phyloP scores from a whole-genome alignment of 2,797 vertebrate species.

The Schizopygopsis malacanthus region DNA sequence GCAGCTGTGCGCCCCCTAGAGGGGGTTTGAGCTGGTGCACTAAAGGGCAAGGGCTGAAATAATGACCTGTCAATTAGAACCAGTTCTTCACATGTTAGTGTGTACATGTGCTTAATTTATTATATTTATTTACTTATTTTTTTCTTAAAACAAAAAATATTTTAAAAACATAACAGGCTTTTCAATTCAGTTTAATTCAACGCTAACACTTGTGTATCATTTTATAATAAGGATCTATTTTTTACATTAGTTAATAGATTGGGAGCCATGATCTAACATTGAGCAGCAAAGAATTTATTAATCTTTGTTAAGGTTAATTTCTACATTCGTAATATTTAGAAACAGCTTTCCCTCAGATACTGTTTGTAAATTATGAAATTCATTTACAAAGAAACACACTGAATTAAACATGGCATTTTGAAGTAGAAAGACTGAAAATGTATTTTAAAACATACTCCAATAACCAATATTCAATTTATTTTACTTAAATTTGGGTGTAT shows the following conservation, averaged over 20 bases:
- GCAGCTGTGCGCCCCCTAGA: constrained; percentile 47
- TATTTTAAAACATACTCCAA: not conserved
- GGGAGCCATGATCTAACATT: not conserved
- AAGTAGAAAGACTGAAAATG: not conserved
- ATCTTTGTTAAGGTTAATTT: not conserved
- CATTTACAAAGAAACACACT: not conserved
- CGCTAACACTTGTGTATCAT: not conserved
- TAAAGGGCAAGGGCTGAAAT: constrained; percentile 45
- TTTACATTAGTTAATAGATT: constrained; percentile 16
- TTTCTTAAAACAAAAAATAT: constrained; percentile 25
- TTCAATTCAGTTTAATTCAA: not conserved
- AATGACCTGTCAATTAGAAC: constrained; percentile 28
- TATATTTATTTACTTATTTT: constrained; percentile 27
- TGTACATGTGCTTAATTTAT: not conserved
- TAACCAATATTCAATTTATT: not conserved
- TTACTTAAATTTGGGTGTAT: not conserved
- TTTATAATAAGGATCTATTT: not conserved
- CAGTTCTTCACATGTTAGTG: constrained; percentile 45
- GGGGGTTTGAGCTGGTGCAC: constrained; percentile 63
- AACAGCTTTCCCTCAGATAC: not conserved
- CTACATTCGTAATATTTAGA: not conserved
- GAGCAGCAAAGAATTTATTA: not conserved
- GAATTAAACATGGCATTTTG: not conserved
- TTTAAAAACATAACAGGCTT: not conserved
- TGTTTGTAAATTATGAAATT: not conserved